These are phyloP conservation scores for Drosophila lacertosa DNA, from an alignment of 1,140 invertebrate species.

Conservation along the genomic window DNA sequence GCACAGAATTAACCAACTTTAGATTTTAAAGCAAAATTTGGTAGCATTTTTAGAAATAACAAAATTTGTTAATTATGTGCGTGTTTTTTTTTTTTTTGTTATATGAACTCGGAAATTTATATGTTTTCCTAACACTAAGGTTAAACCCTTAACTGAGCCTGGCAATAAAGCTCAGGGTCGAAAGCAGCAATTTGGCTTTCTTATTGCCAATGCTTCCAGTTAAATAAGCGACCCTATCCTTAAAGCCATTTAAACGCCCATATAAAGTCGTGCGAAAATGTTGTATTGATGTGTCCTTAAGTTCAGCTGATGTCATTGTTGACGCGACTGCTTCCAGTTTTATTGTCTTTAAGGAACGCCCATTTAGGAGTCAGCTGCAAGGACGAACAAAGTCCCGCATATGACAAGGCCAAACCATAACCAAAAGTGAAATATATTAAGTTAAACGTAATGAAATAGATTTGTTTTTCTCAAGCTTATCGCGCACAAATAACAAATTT, in stretches of 20 bases:
- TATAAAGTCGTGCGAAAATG: slow-evolving; percentile 57
- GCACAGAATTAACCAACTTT: too few species aligned
- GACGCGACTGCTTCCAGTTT: slow-evolving; percentile 33
- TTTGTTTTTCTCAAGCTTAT: slow-evolving; percentile 21
- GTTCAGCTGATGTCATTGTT: slow-evolving; percentile 58
- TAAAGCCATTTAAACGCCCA: slow-evolving; percentile 17
- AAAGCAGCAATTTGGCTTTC: slow-evolving; percentile 32
- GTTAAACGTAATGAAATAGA: slow-evolving; percentile 7
- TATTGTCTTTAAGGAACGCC: slow-evolving; percentile 51
- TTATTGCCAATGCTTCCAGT: slow-evolving; percentile 24
- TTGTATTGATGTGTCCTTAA: neutral
- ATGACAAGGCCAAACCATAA: slow-evolving; percentile 5
- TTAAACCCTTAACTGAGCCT: too few species aligned
- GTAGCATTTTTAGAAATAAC: too few species aligned
- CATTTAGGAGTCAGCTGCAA: slow-evolving; percentile 32
- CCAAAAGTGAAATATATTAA: neutral
- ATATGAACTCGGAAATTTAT: too few species aligned
- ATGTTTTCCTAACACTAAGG: too few species aligned
- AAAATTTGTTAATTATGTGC: too few species aligned
- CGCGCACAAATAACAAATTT: slow-evolving; percentile 36
- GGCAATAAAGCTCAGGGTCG: slow-evolving; percentile 12
- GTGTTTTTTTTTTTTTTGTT: neutral
- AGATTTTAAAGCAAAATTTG: too few species aligned
- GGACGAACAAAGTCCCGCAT: slow-evolving; percentile 28
- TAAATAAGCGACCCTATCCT: slow-evolving; percentile 15